Conservation (phyloP, 2,113 vertebrate species). For the Eublepharis macularius region DNA sequence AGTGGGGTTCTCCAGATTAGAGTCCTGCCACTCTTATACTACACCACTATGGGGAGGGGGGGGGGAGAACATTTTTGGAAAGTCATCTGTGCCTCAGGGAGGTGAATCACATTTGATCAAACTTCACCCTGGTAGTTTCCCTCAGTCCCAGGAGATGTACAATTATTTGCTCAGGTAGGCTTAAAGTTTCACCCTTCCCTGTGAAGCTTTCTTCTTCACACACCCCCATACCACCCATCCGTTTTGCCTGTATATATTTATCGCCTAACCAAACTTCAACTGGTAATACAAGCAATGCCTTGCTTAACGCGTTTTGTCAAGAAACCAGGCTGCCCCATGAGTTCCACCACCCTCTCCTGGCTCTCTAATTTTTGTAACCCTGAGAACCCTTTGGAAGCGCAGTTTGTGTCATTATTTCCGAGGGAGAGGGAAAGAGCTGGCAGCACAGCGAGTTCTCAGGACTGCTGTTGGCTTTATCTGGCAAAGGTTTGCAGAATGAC, state of each 20-base stretch:
- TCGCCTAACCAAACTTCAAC: constrained; percentile 73
- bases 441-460: constrained; percentile 65
- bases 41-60: too few relatives aligned
- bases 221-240: constrained; percentile 67
- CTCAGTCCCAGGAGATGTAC: constrained; percentile 69
- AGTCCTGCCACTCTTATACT: too few relatives aligned
- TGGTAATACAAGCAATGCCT: constrained; percentile 78
- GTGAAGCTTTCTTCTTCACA: constrained; percentile 77
- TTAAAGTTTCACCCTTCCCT: constrained; percentile 77
- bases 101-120: constrained; percentile 78
- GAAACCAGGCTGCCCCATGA: constrained; percentile 71
- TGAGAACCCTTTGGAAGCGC: constrained; percentile 75
- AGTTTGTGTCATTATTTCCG: constrained; percentile 75
- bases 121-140: constrained; percentile 74
- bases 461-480: constrained; percentile 65
- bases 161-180: constrained; percentile 85
- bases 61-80: constrained; percentile 76
- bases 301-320: constrained; percentile 78
- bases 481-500: constrained; percentile 77
- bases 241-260: constrained; percentile 77
- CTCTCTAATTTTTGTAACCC: constrained; percentile 70
- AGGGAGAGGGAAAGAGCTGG: constrained; percentile 65
- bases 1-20: too few relatives aligned
- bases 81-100: constrained; percentile 73
- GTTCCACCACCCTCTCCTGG: constrained; percentile 22